These are phyloP conservation scores for Corbicula japonica DNA, from an alignment of 2,888 invertebrate genomes.

Conservation along the genomic window DNA sequence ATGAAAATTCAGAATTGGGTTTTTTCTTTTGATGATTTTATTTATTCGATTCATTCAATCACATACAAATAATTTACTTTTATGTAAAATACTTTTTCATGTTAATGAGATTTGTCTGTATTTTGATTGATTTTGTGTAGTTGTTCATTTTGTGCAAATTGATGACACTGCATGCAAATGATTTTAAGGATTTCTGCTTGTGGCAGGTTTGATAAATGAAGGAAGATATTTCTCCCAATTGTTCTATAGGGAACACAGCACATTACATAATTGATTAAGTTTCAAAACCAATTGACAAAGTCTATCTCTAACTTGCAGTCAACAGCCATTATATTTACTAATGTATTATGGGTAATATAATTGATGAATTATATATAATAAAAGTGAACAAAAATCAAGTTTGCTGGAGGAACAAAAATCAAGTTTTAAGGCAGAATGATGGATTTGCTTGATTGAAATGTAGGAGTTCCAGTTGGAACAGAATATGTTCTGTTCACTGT, in stretches of 20 bases:
- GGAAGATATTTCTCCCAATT: slow-evolving; percentile 31
- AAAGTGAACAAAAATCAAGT: slow-evolving; percentile 32
- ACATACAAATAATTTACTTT: background rate
- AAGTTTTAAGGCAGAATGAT: too few species aligned
- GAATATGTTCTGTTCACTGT: too few species aligned
- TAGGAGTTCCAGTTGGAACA: too few species aligned
- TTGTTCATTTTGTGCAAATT: background rate
- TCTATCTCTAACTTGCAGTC: slow-evolving; percentile 19
- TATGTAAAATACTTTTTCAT: too few species aligned
- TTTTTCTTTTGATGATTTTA: background rate
- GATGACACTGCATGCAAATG: slow-evolving; percentile 2
- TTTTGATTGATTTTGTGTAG: slow-evolving; percentile 24
- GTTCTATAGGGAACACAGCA: slow-evolving; percentile 18
- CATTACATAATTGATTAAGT: slow-evolving; percentile 44
- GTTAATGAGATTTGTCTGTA: slow-evolving; percentile 11
- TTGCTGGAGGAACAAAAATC: too few species aligned
- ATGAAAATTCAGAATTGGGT: too few species aligned
- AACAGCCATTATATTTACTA: slow-evolving; percentile 32
- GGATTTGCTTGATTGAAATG: too few species aligned
- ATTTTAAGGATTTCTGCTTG: background rate
- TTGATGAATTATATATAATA: slow-evolving; percentile 36
- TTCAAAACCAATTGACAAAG: slow-evolving; percentile 18
- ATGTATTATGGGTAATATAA: too few species aligned
- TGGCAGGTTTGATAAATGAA: slow-evolving; percentile 12
- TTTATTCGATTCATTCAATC: background rate